phyloP scores from a whole-genome alignment of 2,888 invertebrate species.

The Drosophila kokeensis region DNA sequence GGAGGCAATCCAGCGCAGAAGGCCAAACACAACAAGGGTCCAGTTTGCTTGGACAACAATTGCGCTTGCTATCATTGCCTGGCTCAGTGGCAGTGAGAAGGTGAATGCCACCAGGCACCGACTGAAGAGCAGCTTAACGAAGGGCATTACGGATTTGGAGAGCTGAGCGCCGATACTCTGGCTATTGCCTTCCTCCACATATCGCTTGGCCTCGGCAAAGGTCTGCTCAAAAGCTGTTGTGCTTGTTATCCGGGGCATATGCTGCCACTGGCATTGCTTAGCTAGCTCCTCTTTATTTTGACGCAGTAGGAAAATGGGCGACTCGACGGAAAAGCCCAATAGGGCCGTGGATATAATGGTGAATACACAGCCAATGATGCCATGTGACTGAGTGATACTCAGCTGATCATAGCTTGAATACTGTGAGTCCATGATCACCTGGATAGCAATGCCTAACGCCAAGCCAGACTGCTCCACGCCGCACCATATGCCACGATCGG shows the following conservation, averaged over 20 bases:
- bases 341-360: slow-evolving; percentile 36
- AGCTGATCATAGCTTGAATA: slow-evolving; percentile 34
- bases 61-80: slow-evolving; percentile 21
- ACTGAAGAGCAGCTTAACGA: slow-evolving; percentile 71
- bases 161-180: slow-evolving; percentile 36
- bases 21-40: slow-evolving; percentile 52
- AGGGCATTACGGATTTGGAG: slow-evolving; percentile 54
- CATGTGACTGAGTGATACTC: slow-evolving; percentile 62
- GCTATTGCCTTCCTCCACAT: slow-evolving; percentile 60
- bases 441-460: slow-evolving; percentile 69
- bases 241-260: slow-evolving; percentile 29
- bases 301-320: slow-evolving; percentile 73
- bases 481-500: slow-evolving; percentile 61
- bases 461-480: slow-evolving; percentile 69
- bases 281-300: slow-evolving; percentile 68
- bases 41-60: slow-evolving; percentile 20
- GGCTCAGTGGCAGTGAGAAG: slow-evolving; percentile 73
- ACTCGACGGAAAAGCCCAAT: slow-evolving; percentile 61
- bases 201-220: slow-evolving; percentile 68
- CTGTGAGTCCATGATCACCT: slow-evolving; percentile 59
- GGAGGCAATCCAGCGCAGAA: slow-evolving; percentile 68
- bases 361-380: slow-evolving; percentile 67
- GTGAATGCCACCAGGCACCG: slow-evolving; percentile 76
- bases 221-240: slow-evolving; percentile 35
- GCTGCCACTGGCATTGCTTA: slow-evolving; percentile 35